These are phyloP conservation scores for Hoplostethus mediterraneus DNA, from an alignment of 2,797 vertebrate species.

Conservation along the genomic window DNA sequence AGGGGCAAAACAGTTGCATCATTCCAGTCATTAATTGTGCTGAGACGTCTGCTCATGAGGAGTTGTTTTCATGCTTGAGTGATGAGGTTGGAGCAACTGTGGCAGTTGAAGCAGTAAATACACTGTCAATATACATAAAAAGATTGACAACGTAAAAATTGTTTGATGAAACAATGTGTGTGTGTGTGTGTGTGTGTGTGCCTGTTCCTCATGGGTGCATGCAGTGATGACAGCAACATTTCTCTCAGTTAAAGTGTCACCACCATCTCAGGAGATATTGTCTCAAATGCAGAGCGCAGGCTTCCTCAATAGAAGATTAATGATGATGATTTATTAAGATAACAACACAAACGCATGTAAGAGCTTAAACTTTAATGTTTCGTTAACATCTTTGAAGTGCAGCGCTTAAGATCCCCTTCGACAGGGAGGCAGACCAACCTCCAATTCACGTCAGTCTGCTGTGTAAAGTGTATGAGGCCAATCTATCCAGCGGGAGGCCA, in stretches of 20 bases:
- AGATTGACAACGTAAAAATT: conserved; percentile 38
- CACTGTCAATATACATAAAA: conserved; percentile 54
- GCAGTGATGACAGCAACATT: conserved; percentile 65
- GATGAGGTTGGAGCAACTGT: conserved; percentile 37
- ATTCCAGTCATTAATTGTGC: conserved; percentile 55
- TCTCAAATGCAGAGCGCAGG: conserved; percentile 51
- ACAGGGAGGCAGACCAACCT: conserved; percentile 30
- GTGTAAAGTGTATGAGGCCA: conserved; percentile 26
- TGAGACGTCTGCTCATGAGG: conserved; percentile 39
- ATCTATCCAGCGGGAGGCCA: conserved; percentile 8
- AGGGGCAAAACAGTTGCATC: conserved; percentile 61
- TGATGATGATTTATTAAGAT: conserved; percentile 78
- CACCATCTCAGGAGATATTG: conserved; percentile 59
- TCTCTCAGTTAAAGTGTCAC: conserved; percentile 67
- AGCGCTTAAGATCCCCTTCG: conserved; percentile 14
- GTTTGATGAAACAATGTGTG: conserved; percentile 39
- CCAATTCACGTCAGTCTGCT: neutral
- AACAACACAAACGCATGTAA: conserved; percentile 72
- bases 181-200: conserved; percentile 31
- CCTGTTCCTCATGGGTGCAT: conserved; percentile 42
- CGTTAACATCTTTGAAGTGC: conserved; percentile 50
- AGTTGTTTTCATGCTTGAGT: conserved; percentile 53
- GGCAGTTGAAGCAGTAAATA: conserved; percentile 43
- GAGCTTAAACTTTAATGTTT: conserved; percentile 66
- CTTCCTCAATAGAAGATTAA: conserved; percentile 73